phyloP scores from a whole-genome alignment of 2,888 invertebrate species.

The Colletes collaris region DNA sequence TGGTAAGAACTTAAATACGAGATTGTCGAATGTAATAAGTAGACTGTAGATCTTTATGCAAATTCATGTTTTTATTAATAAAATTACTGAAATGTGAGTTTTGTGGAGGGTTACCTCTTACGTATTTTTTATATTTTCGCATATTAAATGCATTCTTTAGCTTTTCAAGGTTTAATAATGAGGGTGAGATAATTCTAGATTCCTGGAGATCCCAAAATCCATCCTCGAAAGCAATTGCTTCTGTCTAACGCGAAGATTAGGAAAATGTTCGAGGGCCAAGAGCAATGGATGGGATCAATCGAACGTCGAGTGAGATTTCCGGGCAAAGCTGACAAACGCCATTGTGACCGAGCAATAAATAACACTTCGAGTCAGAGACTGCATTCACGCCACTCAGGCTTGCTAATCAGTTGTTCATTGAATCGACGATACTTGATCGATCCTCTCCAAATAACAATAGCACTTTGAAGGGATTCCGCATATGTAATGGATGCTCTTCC shows the following conservation, averaged over 20 bases:
- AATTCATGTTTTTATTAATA: too few species aligned
- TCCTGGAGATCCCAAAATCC: too few species aligned
- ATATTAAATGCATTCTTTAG: too few species aligned
- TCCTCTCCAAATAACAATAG: conserved; percentile 46
- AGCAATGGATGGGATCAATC: not conserved
- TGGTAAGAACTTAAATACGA: too few species aligned
- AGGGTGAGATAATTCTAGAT: too few species aligned
- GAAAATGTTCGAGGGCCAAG: not conserved
- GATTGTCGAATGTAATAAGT: too few species aligned
- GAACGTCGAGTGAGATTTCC: not conserved
- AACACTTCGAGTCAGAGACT: not conserved
- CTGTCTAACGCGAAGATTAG: not conserved
- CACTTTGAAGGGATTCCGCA: conserved; percentile 32
- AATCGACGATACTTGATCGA: conserved; percentile 43
- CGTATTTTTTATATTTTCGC: too few species aligned
- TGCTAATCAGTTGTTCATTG: conserved; percentile 47
- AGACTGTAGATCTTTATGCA: too few species aligned
- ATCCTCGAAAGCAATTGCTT: not conserved
- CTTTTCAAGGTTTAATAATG: too few species aligned
- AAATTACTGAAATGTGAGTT: too few species aligned
- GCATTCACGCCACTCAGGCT: conserved; percentile 11
- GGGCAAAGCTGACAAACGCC: not conserved
- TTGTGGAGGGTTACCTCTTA: too few species aligned
- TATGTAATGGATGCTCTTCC: conserved; percentile 46
- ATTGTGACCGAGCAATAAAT: conserved; percentile 15